Evolutionary conservation across 2,113 vertebrate genomes (phyloP).

Genomic region (Corythornis madagascariensis): DNA sequence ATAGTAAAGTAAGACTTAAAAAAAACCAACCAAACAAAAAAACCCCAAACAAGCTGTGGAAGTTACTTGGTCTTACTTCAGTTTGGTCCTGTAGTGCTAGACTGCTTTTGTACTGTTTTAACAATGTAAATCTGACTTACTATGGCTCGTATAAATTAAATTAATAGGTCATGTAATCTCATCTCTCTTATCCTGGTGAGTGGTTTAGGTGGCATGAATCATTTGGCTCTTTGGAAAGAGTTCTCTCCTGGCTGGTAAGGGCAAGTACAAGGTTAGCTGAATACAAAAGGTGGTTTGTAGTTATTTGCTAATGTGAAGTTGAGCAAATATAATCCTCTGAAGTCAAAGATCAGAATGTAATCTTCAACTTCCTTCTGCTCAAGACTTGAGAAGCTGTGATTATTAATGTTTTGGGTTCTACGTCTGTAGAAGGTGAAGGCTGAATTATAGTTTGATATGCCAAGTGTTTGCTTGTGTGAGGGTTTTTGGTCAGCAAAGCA

Average conservation of each 20-base stretch:
- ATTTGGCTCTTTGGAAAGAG: not conserved
- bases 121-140: not conserved
- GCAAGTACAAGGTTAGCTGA: not conserved
- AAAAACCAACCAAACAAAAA: not conserved
- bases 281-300: not conserved
- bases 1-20: not conserved
- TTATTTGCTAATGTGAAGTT: not conserved
- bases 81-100: not conserved
- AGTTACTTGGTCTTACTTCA: not conserved
- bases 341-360: not conserved
- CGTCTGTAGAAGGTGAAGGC: not conserved
- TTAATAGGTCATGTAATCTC: not conserved
- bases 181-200: not conserved
- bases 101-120: not conserved
- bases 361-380: not conserved
- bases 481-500: not conserved
- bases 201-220: not conserved
- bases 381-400: not conserved
- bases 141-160: not conserved
- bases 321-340: not conserved
- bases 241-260: not conserved
- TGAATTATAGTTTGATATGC: not conserved
- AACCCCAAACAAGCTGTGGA: not conserved
- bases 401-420: not conserved
- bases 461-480: not conserved